A percentile compares a stretch with the other conserved stretches of the same genome.
Evolutionary conservation across 2,113 vertebrate genomes (phyloP).

Genomic region (Rhabdomys dilectus): DNA sequence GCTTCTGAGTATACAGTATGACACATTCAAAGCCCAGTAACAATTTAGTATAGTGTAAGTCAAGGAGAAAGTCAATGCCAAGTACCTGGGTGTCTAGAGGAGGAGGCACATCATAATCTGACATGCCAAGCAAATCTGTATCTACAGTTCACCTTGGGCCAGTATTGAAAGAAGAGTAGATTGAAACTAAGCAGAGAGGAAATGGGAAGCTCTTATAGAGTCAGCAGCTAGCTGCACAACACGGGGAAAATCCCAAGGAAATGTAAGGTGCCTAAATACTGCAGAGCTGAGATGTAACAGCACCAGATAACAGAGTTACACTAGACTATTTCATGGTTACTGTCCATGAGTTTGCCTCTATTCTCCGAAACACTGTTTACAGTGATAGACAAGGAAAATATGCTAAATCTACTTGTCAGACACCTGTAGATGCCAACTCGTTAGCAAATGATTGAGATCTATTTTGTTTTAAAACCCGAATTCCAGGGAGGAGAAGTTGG

Average conservation of each 20-base stretch:
- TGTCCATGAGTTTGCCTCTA: not conserved
- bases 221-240: not conserved
- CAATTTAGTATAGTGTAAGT: not conserved
- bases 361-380: not conserved
- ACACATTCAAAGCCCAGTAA: not conserved
- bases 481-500: not conserved
- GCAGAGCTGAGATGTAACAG: not conserved
- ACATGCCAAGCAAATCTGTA: not conserved
- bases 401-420: not conserved
- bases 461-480: not conserved
- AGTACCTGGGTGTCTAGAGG: not conserved
- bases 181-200: not conserved
- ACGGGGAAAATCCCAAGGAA: not conserved
- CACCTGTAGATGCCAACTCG: not conserved
- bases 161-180: not conserved
- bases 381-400: not conserved
- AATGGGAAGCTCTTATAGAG: not conserved
- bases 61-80: not conserved
- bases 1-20: not conserved
- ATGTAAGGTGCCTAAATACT: not conserved
- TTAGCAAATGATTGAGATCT: not conserved
- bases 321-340: not conserved
- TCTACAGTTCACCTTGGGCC: not conserved
- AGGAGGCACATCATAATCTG: not conserved
- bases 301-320: not conserved